phyloP scores from a whole-genome alignment of 2,113 vertebrate genomes.

The Menura novaehollandiae region DNA sequence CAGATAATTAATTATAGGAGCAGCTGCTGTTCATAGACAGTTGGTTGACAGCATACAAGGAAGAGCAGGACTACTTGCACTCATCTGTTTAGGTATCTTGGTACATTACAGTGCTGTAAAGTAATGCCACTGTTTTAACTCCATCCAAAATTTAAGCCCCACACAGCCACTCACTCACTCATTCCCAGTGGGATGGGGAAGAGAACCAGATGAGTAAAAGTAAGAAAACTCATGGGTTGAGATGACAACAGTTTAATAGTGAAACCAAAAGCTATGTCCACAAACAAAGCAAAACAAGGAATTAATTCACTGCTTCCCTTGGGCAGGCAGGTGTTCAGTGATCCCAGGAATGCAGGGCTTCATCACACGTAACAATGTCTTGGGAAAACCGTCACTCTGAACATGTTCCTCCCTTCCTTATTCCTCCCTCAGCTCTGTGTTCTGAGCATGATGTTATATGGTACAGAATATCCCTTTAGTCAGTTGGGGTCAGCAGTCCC shows the following conservation, averaged over 20 bases:
- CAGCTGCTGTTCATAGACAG: background rate
- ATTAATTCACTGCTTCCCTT: background rate
- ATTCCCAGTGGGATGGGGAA: background rate
- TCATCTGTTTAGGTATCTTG: background rate
- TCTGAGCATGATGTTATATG: accelerated
- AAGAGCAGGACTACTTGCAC: background rate
- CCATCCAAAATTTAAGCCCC: too few relatives aligned
- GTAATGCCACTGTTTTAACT: background rate
- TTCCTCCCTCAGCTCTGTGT: background rate
- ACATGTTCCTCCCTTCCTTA: background rate
- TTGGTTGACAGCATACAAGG: background rate
- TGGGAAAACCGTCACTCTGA: background rate
- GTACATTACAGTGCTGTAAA: background rate
- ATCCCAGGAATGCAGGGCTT: background rate
- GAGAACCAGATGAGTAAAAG: background rate
- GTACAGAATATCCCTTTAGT: too few relatives aligned
- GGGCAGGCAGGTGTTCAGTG: background rate
- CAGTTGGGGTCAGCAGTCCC: background rate
- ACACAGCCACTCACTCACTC: background rate
- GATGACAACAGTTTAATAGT: background rate
- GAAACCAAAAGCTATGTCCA: accelerated
- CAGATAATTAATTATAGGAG: background rate
- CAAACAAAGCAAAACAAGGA: background rate
- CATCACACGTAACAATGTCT: accelerated
- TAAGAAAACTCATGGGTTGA: background rate